Conservation (phyloP, 2,797 vertebrate species). For the Todus mexicanus region DNA sequence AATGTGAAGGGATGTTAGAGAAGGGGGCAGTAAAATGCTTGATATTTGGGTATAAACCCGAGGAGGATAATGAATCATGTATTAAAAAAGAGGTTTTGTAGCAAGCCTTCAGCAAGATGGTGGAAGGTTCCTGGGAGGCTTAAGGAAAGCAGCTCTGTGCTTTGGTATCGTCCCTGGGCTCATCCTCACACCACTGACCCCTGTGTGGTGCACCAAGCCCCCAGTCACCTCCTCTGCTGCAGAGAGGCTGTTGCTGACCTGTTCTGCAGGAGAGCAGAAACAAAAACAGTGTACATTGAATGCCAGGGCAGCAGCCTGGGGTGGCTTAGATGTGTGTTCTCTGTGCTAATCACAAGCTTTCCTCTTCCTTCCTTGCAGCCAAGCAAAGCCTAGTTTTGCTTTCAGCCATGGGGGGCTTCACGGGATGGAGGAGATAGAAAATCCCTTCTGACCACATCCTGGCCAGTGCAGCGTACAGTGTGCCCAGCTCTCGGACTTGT, state of each 20-base stretch:
- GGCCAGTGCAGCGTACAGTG: background rate
- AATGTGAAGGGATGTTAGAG: background rate
- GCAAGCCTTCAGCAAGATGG: background rate
- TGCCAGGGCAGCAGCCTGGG: background rate
- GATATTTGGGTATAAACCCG: background rate
- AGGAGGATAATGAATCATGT: background rate
- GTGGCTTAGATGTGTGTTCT: background rate
- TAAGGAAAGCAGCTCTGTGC: background rate
- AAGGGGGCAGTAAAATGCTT: background rate
- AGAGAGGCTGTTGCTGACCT: background rate
- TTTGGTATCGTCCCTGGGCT: background rate
- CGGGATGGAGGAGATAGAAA: background rate
- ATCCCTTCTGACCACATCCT: background rate
- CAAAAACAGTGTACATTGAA: rapidly evolving
- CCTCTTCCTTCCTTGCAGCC: background rate
- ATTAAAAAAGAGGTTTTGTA: background rate
- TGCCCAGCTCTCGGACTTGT: background rate
- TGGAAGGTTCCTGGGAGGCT: background rate
- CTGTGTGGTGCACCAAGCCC: rapidly evolving
- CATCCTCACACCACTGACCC: rapidly evolving
- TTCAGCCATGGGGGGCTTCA: background rate
- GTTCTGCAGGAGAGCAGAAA: background rate
- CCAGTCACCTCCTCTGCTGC: rapidly evolving
- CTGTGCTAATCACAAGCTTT: background rate
- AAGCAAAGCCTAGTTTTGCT: background rate